Evolutionary conservation across 2,888 invertebrate species (phyloP), one percentile per base, ranked within the genome.

Genomic region (Mimachlamys varia): DNA sequence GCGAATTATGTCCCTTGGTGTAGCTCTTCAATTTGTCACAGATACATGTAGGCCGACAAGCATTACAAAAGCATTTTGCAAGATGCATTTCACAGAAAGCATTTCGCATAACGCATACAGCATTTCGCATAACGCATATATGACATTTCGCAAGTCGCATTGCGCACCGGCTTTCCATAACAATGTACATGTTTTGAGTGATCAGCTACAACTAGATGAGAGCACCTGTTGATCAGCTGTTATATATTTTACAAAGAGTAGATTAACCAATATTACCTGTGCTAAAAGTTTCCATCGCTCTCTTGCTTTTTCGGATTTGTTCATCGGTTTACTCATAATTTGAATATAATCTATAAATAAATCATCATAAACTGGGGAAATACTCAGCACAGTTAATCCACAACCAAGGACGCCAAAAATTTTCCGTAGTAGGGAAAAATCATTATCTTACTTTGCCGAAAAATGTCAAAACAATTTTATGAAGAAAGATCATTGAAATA

Each of bases 211-310:
- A n/a, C n/a, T n/a, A n/a, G n/a, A n/a, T n/a, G n/a, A n/a, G 88
- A 33, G 53, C 27, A 88, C 88, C 50, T 88, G 27, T 88, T n/a
- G n/a, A 88, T 5, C 22, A 76, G 27, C 12, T 10, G 76, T 33
- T 22, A 22, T 62, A 62, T 62, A 22, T 22, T 62, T 62, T 62
- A n/a, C 62, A 62, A 1, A 87, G 88, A 33, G 58, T 87, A 38
- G 3, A 17, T 53, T 4, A 62, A 62, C 17, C 10, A 22, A 62
- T n/a, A n/a, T 62, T 33, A 76, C 93, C 93, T 93, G 88, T 88
- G 93, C 93, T 19, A 94, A 89, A 87, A 94, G 91, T 58, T 90
- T 90, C 93, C 93, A 94, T 91, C 93, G 89, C 89, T 94, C 91
- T 87, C 91, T 90, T 13, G 93, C 92, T 38, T 90, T 92, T 87